Base-by-base conservation (phyloP, 2,888 invertebrate genomes). In the Iselma pallidipennis region DNA sequence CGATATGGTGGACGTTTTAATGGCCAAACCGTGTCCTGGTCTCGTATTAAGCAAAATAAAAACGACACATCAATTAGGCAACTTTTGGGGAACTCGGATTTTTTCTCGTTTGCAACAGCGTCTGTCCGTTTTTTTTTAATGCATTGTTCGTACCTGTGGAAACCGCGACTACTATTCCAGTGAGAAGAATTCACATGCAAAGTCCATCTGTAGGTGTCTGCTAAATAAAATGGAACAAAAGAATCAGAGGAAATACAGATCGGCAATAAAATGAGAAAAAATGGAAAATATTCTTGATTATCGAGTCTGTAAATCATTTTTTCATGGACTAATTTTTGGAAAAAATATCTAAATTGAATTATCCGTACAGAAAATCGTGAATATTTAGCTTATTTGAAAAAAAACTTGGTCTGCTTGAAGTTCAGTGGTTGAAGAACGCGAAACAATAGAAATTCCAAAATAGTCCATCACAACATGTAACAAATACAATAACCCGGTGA, bases 41-140 rank as follows among this genome's bases (percentile, higher is more conserved):
- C 76, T 76, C 76, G 80, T 80, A 87, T 86, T 87, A 86, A 86
- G 86, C 85, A 86, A 87, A 87, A 86, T 85, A 82, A 85, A 86
- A 86, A 86, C 86, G 85, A 86, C 86, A 86, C 87, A 86, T 87
- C 87, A 86, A 87, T 87, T 86, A 87, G 86, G 84, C 81, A 82
- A 83, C 80, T 83, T 83, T 83, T 76, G 75, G 76, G 72, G 76
- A 72, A 75, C 73, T 71, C 70, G 66, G 69, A n/a, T 75, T 73
- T 75, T 72, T 71, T 67, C 71, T 67, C 64, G 67, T 66, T 65
- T 70, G 60, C 66, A 68, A 37, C 37, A 37, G 7, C 7, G 37
- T 16, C 37, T 37, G 37, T 37, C 37, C 65, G 65, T 63, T 58
- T 63, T 67, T 67, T 66, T 68, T 37, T 37, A 26, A 50, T 29